Evolutionary conservation across 2,113 vertebrate genomes (phyloP), one percentile per base, ranked within the genome.

Genomic region (Callionymus lyra): DNA sequence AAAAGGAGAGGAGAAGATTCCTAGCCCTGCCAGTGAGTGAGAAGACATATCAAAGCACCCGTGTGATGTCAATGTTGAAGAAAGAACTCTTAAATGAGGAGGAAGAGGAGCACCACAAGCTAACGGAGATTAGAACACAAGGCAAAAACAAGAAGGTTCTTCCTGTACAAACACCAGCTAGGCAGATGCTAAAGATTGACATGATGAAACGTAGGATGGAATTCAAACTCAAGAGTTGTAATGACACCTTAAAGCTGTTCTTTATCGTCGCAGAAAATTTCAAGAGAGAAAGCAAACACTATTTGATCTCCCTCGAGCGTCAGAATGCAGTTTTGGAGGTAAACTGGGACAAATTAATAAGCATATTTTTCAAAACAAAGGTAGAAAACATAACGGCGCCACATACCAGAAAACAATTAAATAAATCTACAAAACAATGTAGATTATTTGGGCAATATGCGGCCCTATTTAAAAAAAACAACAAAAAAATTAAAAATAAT

Each of bases 321-420:
- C 82, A 92, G 51, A 84, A 88, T 53, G 91, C 92, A 50, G 85
- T 88, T 35, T 56, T 94, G 36, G 87, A 98, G 91, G 95, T 97
- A 79, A 80, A 53, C 4, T 2, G 10, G 15, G 5, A 11, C 12
- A 31, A 14, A 17, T 9, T 2, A 14, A 19, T 41, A 19, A 15
- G 31, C 10, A 36, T 38, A 10, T 3, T 36, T 43, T 6, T 50
- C 12, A 40, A 8, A 14, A 14, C 17, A 6, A 14, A 15, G 13
- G 12, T 15, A n/a, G n/a, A n/a, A n/a, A n/a, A n/a, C n/a, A n/a
- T n/a, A n/a, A n/a, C n/a, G n/a, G n/a, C n/a, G n/a, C n/a, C n/a
- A n/a, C n/a, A n/a, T n/a, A n/a, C n/a, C n/a, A n/a, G n/a, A n/a
- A n/a, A n/a, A n/a, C n/a, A n/a, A n/a, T n/a, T n/a, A n/a, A n/a